Evolutionary conservation across 2,113 vertebrate genomes (phyloP).

Genomic region (Psittacara wagleri): DNA sequence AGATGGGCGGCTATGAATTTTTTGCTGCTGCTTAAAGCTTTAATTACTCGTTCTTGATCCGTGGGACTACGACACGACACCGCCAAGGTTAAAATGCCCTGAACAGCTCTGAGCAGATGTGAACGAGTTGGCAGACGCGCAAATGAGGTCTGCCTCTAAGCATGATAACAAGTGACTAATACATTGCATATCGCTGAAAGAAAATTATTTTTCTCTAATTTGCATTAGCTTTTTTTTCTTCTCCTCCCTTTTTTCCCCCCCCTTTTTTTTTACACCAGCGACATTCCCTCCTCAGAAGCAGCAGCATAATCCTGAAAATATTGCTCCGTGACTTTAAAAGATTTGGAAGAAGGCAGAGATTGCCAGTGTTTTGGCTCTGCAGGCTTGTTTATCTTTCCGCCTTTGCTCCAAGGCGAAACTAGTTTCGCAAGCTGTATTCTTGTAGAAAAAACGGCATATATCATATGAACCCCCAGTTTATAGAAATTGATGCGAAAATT

Average conservation of each 20-base stretch:
- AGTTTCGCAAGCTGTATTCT: conserved; percentile 80
- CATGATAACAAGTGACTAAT: conserved; percentile 86
- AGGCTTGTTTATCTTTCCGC: conserved; percentile 80
- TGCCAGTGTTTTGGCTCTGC: conserved; percentile 77
- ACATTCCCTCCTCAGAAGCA: conserved; percentile 68
- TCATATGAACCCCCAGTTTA: conserved; percentile 75
- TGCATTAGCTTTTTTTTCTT: conserved; percentile 73
- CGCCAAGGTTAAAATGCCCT: conserved; percentile 84
- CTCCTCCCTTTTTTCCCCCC: neutral
- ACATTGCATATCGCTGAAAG: conserved; percentile 83
- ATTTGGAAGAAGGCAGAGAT: conserved; percentile 74
- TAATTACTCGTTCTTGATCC: conserved; percentile 84
- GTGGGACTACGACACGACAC: conserved; percentile 78
- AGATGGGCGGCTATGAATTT: conserved; percentile 73
- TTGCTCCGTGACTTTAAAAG: conserved; percentile 75
- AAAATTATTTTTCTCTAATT: conserved; percentile 86
- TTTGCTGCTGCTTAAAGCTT: conserved; percentile 78
- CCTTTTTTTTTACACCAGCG: conserved; percentile 20
- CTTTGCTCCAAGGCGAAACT: conserved; percentile 80
- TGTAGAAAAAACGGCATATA: conserved; percentile 77
- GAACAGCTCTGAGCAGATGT: conserved; percentile 82
- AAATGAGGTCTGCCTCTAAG: conserved; percentile 85
- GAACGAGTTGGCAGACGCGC: conserved; percentile 82
- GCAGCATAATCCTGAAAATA: conserved; percentile 77
- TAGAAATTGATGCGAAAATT: conserved; percentile 74